Base-by-base conservation (phyloP, 2,888 invertebrate genomes). In the Temnothorax rugatulus region DNA sequence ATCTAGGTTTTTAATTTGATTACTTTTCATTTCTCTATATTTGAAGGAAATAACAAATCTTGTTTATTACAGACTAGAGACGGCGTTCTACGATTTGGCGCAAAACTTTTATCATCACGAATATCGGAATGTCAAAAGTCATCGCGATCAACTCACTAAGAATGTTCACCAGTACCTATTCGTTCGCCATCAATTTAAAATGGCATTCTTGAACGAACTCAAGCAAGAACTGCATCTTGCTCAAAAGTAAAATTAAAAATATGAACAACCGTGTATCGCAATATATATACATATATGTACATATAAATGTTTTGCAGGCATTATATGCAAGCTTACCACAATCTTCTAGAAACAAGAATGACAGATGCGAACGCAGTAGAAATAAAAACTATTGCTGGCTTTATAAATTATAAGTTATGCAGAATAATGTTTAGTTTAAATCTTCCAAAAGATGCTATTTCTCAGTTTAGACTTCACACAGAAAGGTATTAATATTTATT, bases 151-250 rank as follows among this genome's bases (percentile, higher is more conserved):
- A 93, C 96, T 99, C 52, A 98, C 98, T 91, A 98, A 98, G 95
- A 97, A 97, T 15, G 97, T 97, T 29, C 99, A 99, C 95, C 98
- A 98, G 94, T 97, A 98, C 91, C 96, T 99, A 76, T 98, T 98
- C 95, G 98, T 99, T 41, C 96, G 99, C 50, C 99, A 99, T 95
- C 98, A 99, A 93, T 99, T 99, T 94, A 99, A 99, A 95, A 97
- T 99, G 94, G 99, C 98, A 0, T 99, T 99, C 95, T 96, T 99
- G 76, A 98, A 98, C 93, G 99, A 99, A 95, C 95, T 99, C 87
- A 97, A 98, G 91, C 98, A 99, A 94, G 99, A 99, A 94, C 96
- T 97, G 89, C 97, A 97, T 93, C 97, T 97, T 0, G 98, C 99
- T 18, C 97, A 98, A 91, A 98, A 98, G 96, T 97, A 95, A 95